Base-by-base conservation (phyloP, 2,888 invertebrate species). In the Scaptomyza flava region DNA sequence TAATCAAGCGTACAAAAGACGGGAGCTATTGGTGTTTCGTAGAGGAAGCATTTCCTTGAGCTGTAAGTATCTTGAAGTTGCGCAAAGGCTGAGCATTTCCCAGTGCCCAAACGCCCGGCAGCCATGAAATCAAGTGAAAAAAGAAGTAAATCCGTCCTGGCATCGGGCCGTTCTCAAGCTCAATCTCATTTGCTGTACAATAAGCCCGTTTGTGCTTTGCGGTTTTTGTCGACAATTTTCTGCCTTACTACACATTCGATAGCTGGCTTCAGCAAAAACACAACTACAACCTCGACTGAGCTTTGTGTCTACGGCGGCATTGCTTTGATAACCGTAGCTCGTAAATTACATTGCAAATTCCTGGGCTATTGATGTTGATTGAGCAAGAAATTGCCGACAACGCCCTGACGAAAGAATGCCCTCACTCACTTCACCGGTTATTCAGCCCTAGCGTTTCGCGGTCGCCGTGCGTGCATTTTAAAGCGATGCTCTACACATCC, bases 351-450 rank as follows among this genome's bases (percentile, higher is more conserved):
- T 89, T 87, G 81, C 54, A 89, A 84, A 84, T 84, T 84, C 84
- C 87, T 81, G 78, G 78, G 78, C 84, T 76, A 89, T 89, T 84
- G 89, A 84, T 89, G 84, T 84, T 84, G 84, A 84, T 84, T 84
- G 84, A 89, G 89, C 89, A 84, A 84, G 84, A 84, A 87, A 89
- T 87, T 84, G 84, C 81, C 87, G 76, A 76, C 85, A 84, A 76
- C 81, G 81, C 88, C 89, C 71, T 47, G 34, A 9, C 20, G 61
- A 68, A 75, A 67, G 43, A 59, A 47, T 31, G 41, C 38, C 46
- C n/a, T n/a, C 50, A 41, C 27, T 38, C 14, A 23, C 20, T 42
- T 57, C 62, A 33, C 53, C 54, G 46, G 27, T 8, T 8, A 34
- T 38, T 8, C 52, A 66, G 43, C 45, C 48, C 42, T 38, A 41